Conservation (phyloP, 2,113 vertebrate species). For the Rhinoptilus africanus region DNA sequence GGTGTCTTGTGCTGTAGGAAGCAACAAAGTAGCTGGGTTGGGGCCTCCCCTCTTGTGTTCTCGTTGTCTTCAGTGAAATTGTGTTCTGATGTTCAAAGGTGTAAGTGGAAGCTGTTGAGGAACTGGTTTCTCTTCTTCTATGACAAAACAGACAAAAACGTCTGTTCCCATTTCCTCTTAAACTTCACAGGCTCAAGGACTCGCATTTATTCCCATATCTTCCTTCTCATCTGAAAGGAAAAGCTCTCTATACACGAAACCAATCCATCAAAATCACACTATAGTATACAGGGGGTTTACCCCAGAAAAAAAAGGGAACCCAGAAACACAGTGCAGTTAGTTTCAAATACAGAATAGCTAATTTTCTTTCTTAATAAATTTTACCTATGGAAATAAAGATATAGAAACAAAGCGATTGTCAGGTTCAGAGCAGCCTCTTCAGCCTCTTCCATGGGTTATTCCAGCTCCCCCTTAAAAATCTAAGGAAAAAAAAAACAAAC, state of each 20-base stretch:
- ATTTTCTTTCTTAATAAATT: background rate
- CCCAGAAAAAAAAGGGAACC: background rate
- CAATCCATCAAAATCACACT: background rate
- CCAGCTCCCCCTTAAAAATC: background rate
- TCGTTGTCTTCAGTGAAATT: background rate
- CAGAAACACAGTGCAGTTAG: background rate
- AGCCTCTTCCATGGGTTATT: background rate
- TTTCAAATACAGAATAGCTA: background rate
- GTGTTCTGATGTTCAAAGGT: background rate
- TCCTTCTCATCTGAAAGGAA: background rate
- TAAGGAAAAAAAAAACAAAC: background rate
- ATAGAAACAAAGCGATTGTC: accelerated
- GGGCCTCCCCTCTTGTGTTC: background rate
- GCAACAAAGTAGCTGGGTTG: background rate
- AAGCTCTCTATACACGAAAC: background rate
- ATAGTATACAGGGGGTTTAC: background rate
- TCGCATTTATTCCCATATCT: background rate
- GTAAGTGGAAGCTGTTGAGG: background rate
- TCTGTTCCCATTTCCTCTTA: background rate
- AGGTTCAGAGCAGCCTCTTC: background rate
- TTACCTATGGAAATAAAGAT: background rate
- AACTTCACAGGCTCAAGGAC: background rate
- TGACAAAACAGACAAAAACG: background rate
- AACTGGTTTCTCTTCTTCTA: background rate
- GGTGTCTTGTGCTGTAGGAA: background rate